A percentile compares a stretch with the other conserved stretches of the same genome.
Conservation (phyloP, 2,113 vertebrate species). For the Reinhardtius hippoglossoides region DNA sequence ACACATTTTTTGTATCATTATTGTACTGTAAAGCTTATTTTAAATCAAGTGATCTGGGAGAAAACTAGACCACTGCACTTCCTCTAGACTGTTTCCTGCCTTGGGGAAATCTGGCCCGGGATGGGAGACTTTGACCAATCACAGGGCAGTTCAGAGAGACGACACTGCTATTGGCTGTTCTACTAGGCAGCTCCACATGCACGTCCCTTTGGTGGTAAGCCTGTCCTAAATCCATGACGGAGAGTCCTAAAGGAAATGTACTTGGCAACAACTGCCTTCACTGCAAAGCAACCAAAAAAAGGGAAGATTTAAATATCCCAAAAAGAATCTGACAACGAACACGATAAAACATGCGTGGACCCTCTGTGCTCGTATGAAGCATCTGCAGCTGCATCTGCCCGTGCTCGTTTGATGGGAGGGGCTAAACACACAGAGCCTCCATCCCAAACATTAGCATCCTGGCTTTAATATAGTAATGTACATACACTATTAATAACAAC, state of each 20-base stretch:
- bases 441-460: too few species aligned
- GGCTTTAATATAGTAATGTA: background rate
- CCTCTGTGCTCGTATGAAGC: too few species aligned
- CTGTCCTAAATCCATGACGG: background rate
- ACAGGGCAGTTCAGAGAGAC: background rate
- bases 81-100: too few species aligned
- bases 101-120: too few species aligned
- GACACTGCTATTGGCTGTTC: background rate
- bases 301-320: slow-evolving; percentile 6
- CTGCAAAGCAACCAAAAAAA: background rate
- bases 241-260: background rate
- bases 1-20: too few species aligned
- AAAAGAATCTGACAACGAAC: background rate
- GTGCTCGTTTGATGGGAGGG: too few species aligned
- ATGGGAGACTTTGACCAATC: background rate
- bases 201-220: background rate
- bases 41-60: too few species aligned
- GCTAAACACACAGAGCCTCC: too few species aligned
- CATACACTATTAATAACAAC: background rate
- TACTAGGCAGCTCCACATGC: background rate
- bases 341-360: too few species aligned
- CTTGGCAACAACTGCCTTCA: background rate
- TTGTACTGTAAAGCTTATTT: too few species aligned
- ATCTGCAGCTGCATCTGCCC: too few species aligned
- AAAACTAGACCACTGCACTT: too few species aligned